These are phyloP conservation scores for Chlorops oryzae DNA, from an alignment of 1,140 invertebrate species.

Conservation along the genomic window DNA sequence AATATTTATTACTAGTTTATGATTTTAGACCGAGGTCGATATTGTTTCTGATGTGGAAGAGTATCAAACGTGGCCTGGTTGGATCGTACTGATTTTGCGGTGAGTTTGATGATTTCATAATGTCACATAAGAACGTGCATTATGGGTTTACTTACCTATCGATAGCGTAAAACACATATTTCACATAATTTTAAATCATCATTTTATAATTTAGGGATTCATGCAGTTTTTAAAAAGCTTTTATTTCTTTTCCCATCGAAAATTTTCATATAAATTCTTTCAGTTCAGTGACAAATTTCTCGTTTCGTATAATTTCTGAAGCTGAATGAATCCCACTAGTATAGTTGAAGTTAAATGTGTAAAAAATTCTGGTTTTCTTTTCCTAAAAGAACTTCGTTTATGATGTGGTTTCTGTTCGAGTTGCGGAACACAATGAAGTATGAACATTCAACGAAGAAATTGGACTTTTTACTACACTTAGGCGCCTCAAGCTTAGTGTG, in stretches of 20 bases:
- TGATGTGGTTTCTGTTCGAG: conserved; percentile 92
- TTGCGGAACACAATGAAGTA: conserved; percentile 88
- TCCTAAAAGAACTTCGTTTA: conserved; percentile 63
- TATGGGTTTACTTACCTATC: no score
- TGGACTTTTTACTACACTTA: conserved; percentile 92
- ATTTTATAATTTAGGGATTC: no score
- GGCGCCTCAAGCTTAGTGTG: conserved; percentile 95
- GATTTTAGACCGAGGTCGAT: conserved; percentile 82
- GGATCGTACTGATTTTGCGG: conserved; percentile 71
- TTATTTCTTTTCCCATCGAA: no score
- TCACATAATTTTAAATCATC: no score
- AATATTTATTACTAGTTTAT: conserved; percentile 9
- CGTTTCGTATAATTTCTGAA: no score
- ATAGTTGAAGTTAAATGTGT: neutral
- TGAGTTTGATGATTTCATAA: no score
- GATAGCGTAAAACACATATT: no score
- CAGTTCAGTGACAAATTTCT: no score
- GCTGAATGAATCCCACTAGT: no score
- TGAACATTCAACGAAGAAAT: conserved; percentile 83
- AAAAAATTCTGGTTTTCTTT: neutral
- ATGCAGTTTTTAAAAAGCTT: no score
- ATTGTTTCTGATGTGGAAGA: conserved; percentile 94
- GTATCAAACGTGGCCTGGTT: conserved; percentile 95
- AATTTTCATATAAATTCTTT: no score
- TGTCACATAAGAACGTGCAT: no score